Conservation (phyloP, 2,797 vertebrate genomes). For the Etheostoma nigrum region DNA sequence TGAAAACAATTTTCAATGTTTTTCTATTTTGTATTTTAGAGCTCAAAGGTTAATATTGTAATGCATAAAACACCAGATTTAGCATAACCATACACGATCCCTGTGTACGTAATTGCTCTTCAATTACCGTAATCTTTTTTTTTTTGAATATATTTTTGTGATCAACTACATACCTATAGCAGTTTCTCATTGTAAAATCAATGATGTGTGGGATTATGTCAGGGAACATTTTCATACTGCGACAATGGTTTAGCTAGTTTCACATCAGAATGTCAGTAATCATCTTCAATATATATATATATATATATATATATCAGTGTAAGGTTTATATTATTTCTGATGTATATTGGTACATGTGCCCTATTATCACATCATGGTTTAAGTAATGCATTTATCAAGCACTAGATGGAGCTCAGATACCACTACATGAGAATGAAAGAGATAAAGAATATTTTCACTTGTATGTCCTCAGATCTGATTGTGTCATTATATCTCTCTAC, state of each 20-base stretch:
- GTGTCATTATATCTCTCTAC: conserved; percentile 44
- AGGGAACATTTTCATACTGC: not conserved
- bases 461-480: conserved; percentile 14
- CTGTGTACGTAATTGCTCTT: not conserved
- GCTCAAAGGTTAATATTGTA: not conserved
- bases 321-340: not conserved
- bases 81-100: not conserved
- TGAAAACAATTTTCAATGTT: too few species aligned
- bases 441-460: not conserved
- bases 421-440: not conserved
- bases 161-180: not conserved
- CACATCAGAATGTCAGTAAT: not conserved
- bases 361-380: not conserved
- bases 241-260: not conserved
- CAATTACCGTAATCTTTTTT: not conserved
- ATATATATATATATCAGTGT: not conserved
- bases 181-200: not conserved
- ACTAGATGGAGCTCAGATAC: conserved; percentile 75
- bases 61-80: not conserved
- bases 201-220: not conserved
- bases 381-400: conserved; percentile 52
- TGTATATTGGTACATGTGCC: not conserved
- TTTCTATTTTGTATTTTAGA: not conserved
- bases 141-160: not conserved
- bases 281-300: not conserved